Evolutionary conservation across 2,113 vertebrate species (phyloP).

Genomic region (Carollia perspicillata): DNA sequence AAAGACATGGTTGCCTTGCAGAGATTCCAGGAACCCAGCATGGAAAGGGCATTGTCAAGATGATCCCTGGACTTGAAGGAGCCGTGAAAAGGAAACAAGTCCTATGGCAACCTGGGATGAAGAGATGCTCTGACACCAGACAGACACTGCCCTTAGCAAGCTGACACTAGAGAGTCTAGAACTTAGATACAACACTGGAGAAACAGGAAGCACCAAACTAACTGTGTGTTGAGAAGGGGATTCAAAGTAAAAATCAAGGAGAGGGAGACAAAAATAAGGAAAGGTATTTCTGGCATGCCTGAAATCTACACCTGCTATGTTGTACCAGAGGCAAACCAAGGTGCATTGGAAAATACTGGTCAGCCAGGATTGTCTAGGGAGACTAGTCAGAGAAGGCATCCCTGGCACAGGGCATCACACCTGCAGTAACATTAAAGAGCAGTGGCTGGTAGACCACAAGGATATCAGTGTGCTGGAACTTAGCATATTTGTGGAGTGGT

Average conservation of each 20-base stretch:
- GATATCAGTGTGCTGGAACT: background rate
- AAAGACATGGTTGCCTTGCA: background rate
- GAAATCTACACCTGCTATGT: background rate
- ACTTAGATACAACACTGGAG: background rate
- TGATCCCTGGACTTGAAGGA: background rate
- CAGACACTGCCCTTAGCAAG: background rate
- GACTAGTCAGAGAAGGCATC: background rate
- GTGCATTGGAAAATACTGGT: background rate
- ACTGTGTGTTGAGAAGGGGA: background rate
- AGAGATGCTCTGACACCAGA: background rate
- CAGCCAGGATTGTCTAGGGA: too few species aligned
- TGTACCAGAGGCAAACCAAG: background rate
- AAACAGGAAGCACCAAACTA: background rate
- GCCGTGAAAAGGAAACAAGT: background rate
- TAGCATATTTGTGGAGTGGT: fast-evolving
- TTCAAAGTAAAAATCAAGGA: background rate
- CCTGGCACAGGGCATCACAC: background rate
- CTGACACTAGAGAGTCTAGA: background rate
- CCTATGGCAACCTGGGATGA: background rate
- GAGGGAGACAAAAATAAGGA: background rate
- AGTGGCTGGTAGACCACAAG: too few species aligned
- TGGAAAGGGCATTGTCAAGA: background rate
- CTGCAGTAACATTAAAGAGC: background rate
- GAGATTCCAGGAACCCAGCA: background rate
- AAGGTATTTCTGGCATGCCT: background rate